phyloP scores from a whole-genome alignment of 2,113 vertebrate species.

The Laticauda colubrina region DNA sequence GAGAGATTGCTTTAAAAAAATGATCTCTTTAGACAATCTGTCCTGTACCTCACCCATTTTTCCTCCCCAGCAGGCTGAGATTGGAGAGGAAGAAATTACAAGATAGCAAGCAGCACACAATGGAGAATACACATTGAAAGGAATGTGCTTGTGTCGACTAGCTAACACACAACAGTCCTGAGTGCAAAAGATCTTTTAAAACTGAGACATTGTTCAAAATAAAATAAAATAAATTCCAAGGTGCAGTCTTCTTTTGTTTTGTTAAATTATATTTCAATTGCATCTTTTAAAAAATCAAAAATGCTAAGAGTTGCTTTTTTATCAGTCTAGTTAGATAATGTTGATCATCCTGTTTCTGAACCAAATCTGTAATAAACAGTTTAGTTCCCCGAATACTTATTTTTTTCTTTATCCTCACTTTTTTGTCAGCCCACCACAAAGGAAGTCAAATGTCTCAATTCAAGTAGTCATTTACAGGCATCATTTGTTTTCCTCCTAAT shows the following conservation, averaged over 20 bases:
- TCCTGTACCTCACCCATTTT: not conserved
- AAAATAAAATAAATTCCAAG: not conserved
- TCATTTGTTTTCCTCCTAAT: not conserved
- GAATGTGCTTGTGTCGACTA: not conserved
- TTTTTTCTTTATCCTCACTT: not conserved
- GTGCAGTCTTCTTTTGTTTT: not conserved
- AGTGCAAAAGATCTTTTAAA: not conserved
- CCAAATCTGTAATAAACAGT: not conserved
- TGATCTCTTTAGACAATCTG: not conserved
- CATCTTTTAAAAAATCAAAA: not conserved
- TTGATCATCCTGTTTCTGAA: not conserved
- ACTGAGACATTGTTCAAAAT: not conserved
- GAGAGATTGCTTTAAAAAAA: not conserved
- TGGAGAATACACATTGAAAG: not conserved
- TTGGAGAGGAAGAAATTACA: not conserved
- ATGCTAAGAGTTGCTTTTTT: not conserved
- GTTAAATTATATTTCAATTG: not conserved
- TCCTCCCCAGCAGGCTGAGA: not conserved
- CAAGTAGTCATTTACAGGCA: not conserved
- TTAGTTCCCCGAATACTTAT: not conserved
- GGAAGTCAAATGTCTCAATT: not conserved
- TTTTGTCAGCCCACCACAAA: not conserved
- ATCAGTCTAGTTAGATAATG: not conserved
- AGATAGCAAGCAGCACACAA: not conserved
- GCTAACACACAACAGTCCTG: not conserved